Evolutionary conservation across 2,888 invertebrate genomes (phyloP), one percentile per base, ranked within the genome.

Genomic region (Caenorhabditis sp.): DNA sequence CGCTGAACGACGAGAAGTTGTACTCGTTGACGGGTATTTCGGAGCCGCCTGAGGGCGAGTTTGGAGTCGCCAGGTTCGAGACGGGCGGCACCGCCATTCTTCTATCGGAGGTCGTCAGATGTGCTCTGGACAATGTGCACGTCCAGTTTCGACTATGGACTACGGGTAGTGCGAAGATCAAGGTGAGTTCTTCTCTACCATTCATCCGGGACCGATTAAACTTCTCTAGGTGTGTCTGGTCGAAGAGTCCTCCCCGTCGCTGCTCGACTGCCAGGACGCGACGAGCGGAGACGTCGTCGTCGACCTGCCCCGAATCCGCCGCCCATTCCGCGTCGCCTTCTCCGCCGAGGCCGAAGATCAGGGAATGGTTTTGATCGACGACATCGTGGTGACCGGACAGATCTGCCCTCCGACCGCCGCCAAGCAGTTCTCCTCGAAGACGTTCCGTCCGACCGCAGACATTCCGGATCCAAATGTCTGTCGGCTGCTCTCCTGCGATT

Each of bases 391-490:
- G 8, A 59, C 65, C n/a, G 78, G 68, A 8, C 52, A 70, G 35
- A 76, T 84, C 20, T 84, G 84, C 55, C 79, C 81, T 3, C 72
- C 74, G 20, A 66, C 84, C 3, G 30, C 77, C 15, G 73, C 79
- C 15, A 75, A 76, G 15, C 84, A 84, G 52, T 81, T 77, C 68
- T 70, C 81, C 8, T 80, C 83, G 3, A 84, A 84, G 41, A 78
- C 78, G n/a, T 83, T 79, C 68, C 73, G 76, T 6, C 65, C 78
- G 22, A 75, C 75, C 5, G 66, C 75, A 6, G 81, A 81, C 39
- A 65, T 73, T 39, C 86, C 83, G 5, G 85, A 86, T 70, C 73
- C 82, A 22, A 88, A 88, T 75, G 88, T 88, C 7, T 88, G 88
- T 48, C 79, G 88, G 20, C 72, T 88, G 8, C 59, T 88, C 5